Conservation (phyloP, 2,113 vertebrate genomes). For the Corythaeola cristata region DNA sequence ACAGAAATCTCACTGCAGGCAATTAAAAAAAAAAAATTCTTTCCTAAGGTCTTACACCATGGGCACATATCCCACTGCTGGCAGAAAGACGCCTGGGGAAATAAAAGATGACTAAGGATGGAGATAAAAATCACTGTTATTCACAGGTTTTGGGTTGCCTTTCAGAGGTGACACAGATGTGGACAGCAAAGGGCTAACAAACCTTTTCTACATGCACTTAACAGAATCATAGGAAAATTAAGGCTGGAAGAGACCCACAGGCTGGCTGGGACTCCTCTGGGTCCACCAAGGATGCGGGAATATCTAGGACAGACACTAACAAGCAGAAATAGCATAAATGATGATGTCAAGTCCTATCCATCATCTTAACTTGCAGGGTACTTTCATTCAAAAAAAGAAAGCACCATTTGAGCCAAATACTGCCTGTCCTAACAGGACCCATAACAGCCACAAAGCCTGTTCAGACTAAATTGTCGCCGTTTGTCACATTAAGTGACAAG, state of each 20-base stretch:
- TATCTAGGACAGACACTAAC: not conserved
- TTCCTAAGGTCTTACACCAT: not conserved
- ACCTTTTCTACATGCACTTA: not conserved
- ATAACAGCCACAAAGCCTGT: not conserved
- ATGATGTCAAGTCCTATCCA: not conserved
- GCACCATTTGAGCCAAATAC: rapidly evolving
- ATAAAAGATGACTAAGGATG: not conserved
- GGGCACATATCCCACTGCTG: not conserved
- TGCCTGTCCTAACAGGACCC: not conserved
- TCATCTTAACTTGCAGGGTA: not conserved
- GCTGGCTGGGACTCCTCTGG: not conserved
- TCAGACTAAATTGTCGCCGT: not conserved
- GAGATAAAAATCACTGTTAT: not conserved
- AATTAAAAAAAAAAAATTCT: not conserved
- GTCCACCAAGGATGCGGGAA: not conserved
- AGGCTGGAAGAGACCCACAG: not conserved
- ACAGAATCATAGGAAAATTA: not conserved
- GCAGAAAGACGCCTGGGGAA: not conserved
- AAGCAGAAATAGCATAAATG: not conserved
- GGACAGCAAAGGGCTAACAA: not conserved
- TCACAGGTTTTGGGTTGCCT: not conserved
- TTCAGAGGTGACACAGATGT: not conserved
- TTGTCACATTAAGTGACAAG: not conserved
- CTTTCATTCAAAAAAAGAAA: not conserved
- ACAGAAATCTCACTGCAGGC: not conserved